Evolutionary conservation across 2,888 invertebrate species (phyloP).

Genomic region (Cryptocephalus moraei): DNA sequence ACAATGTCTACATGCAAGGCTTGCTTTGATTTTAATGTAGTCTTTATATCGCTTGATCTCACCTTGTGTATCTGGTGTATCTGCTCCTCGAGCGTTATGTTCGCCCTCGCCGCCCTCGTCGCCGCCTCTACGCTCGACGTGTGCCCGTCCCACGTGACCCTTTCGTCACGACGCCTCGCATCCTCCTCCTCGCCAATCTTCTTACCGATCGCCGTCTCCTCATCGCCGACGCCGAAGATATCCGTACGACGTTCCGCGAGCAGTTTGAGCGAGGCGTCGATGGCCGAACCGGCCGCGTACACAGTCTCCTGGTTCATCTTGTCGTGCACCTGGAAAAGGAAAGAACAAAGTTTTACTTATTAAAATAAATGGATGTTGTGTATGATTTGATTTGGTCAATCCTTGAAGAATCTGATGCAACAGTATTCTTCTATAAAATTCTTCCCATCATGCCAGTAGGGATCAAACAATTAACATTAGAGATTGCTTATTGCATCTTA

Average conservation of each 20-base stretch:
- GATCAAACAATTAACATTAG: too few relatives aligned
- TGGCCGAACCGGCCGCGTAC: slow-evolving; percentile 72
- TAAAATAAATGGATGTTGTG: too few relatives aligned
- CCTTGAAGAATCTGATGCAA: too few relatives aligned
- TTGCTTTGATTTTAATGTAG: too few relatives aligned
- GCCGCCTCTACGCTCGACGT: slow-evolving; percentile 95
- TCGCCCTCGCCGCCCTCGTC: slow-evolving; percentile 85
- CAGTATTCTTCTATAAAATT: too few relatives aligned
- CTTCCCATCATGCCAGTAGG: too few relatives aligned
- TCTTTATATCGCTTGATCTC: neutral
- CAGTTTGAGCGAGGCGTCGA: slow-evolving; percentile 89
- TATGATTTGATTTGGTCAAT: too few relatives aligned
- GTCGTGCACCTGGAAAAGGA: slow-evolving; percentile 54
- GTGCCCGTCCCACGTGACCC: slow-evolving; percentile 98
- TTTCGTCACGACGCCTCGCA: slow-evolving; percentile 74
- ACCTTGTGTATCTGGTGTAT: slow-evolving; percentile 94
- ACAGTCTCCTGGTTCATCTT: slow-evolving; percentile 86
- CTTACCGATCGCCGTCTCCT: slow-evolving; percentile 98
- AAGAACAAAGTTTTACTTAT: too few relatives aligned
- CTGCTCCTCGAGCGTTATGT: slow-evolving; percentile 92
- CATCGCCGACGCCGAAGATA: slow-evolving; percentile 98
- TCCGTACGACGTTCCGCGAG: slow-evolving; percentile 98
- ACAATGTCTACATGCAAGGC: too few relatives aligned
- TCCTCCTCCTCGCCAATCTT: slow-evolving; percentile 87
- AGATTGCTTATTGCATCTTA: too few relatives aligned